A percentile compares a stretch with the other conserved stretches of the same genome.
phyloP scores from a whole-genome alignment of 2,113 vertebrate species.

The Corapipo altera region DNA sequence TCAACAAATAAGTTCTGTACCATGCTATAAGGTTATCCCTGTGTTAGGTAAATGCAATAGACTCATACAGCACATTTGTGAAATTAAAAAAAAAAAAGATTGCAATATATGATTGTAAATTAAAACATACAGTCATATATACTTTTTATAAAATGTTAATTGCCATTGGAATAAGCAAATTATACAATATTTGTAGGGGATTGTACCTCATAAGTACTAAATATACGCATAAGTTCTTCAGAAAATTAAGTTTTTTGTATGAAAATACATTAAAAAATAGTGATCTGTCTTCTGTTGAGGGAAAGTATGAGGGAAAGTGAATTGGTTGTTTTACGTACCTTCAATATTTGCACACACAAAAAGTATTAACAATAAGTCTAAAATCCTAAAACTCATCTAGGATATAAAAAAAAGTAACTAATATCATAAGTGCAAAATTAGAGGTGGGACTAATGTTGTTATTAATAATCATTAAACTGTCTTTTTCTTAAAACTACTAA shows the following conservation, averaged over 20 bases:
- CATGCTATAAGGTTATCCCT: neutral
- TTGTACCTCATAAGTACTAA: neutral
- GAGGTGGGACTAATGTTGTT: neutral
- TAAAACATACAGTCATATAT: neutral
- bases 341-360: neutral
- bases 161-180: neutral
- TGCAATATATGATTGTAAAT: rapidly evolving
- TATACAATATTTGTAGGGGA: neutral
- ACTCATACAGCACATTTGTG: neutral
- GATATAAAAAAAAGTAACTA: neutral
- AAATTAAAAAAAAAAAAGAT: neutral
- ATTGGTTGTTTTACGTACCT: neutral
- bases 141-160: neutral
- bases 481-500: neutral
- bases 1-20: neutral
- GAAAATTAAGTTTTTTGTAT: neutral
- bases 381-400: neutral
- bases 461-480: neutral
- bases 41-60: neutral
- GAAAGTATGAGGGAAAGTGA: neutral
- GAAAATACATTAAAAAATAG: neutral
- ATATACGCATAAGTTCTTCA: neutral
- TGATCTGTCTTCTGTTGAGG: neutral
- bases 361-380: neutral
- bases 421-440: neutral